phyloP scores from a whole-genome alignment of 2,797 vertebrate genomes.

The Pempheris klunzingeri region DNA sequence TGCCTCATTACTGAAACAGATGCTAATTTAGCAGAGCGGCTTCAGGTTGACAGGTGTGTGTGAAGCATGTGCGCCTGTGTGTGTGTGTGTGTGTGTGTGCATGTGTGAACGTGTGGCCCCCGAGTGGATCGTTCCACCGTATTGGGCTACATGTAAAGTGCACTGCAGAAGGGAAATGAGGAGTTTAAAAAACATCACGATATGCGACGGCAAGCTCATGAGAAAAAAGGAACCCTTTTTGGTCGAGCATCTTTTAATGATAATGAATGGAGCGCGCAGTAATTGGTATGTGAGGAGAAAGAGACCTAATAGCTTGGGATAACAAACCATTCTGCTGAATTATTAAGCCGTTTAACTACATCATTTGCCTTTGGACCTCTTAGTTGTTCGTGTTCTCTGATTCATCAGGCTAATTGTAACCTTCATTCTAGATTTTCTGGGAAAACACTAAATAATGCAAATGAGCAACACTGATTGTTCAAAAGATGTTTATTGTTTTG shows the following conservation, averaged over 20 bases:
- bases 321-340: slow-evolving; percentile 51
- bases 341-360: slow-evolving; percentile 50
- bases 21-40: slow-evolving; percentile 75
- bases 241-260: slow-evolving; percentile 32
- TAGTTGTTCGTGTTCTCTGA: slow-evolving; percentile 29
- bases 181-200: slow-evolving; percentile 45
- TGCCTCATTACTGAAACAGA: slow-evolving; percentile 82
- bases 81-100: slow-evolving; percentile 26
- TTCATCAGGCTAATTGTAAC: slow-evolving; percentile 37
- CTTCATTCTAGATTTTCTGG: background rate
- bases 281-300: slow-evolving; percentile 43
- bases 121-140: slow-evolving; percentile 17
- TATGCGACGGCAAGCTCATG: slow-evolving; percentile 2
- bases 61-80: slow-evolving; percentile 8
- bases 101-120: slow-evolving; percentile 40
- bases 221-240: background rate
- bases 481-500: slow-evolving; percentile 55
- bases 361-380: slow-evolving; percentile 41
- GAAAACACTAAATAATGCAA: slow-evolving; percentile 20
- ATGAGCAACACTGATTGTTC: background rate
- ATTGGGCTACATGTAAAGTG: slow-evolving; percentile 19
- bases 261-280: slow-evolving; percentile 41
- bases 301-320: slow-evolving; percentile 31
- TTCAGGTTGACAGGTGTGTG: slow-evolving; percentile 74
- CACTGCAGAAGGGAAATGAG: background rate